Evolutionary conservation across 1,140 invertebrate genomes (phyloP).

Genomic region (Hydropsyche tenuis): DNA sequence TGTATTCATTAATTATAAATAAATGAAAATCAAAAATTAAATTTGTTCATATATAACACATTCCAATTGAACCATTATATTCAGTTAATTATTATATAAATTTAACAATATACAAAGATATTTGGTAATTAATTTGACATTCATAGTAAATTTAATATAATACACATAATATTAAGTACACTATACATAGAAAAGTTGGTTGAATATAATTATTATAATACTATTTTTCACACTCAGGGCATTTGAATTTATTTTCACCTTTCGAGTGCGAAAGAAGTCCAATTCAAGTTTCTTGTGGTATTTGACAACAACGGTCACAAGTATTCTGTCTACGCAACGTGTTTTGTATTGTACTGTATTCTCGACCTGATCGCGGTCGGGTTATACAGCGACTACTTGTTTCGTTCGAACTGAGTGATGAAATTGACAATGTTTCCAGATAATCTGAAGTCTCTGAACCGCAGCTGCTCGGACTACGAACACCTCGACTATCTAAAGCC

Average conservation of each 20-base stretch:
- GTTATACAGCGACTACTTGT: constrained; percentile 65
- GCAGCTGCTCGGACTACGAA: constrained; percentile 72
- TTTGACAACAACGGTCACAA: constrained; percentile 21
- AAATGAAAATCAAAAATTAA: neutral
- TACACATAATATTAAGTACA: too few species aligned
- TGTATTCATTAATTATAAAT: neutral
- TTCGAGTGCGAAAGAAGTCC: neutral
- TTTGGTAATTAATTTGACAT: too few species aligned
- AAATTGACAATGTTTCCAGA: constrained; percentile 81
- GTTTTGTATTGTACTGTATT: constrained; percentile 62
- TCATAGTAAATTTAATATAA: too few species aligned
- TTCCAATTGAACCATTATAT: too few species aligned
- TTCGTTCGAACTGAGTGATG: constrained; percentile 77
- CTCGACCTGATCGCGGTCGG: constrained; percentile 78
- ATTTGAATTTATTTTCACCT: constrained; percentile 10
- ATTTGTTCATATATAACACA: too few species aligned
- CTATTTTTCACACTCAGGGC: too few species aligned
- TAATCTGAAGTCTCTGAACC: constrained; percentile 89
- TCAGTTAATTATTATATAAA: too few species aligned
- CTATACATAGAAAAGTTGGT: too few species aligned
- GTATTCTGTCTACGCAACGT: constrained; percentile 13
- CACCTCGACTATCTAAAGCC: constrained; percentile 61
- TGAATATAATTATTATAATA: too few species aligned
- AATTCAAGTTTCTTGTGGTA: constrained; percentile 26
- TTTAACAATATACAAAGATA: too few species aligned